Evolutionary conservation across 2,797 vertebrate species (phyloP), one percentile per base, ranked within the genome.

Genomic region (Fistularia tabacaria): DNA sequence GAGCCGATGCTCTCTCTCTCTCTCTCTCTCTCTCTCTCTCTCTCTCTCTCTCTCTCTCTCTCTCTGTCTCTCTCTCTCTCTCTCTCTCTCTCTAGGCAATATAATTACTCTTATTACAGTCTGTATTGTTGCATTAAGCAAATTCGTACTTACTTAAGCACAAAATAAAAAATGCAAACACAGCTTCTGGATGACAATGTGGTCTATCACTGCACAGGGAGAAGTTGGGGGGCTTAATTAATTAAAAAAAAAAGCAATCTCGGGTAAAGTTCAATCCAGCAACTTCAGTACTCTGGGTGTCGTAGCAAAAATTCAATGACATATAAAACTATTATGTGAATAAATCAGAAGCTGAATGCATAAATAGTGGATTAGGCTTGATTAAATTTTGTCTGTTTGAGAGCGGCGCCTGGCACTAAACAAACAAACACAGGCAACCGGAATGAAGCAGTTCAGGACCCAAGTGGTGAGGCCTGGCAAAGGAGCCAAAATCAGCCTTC

Each of bases 351-450:
- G 80, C 71, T 65, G 80, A 87, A 87, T 84, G 84, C 89, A 92
- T 90, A 88, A 91, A 90, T 90, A 88, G 86, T 82, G 82, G 82
- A 91, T 91, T 90, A 91, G 79, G 77, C 70, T 83, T 90, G 85
- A 91, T 91, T 91, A 88, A 90, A 91, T 92, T 89, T 90, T 75
- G 80, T 84, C 73, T 82, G 69, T 77, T 66, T 73, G 80, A 85
- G 88, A 84, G 81, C 77, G 71, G 77, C 76, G 76, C 71, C 71
- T 73, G 59, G 70, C 71, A 49, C 86, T 85, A 76, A 85, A 86
- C 81, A 90, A 90, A 89, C 84, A 89, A 84, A 84, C 71, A 81
- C 79, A 71, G 75, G 76, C 78, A 76, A 83, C 75, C 37, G 63
- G 78, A 85, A 85, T 77, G 74, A 83, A 79, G 70, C 57, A 61